Conservation (phyloP, 1,140 invertebrate species). For the Mamestra configurata region DNA sequence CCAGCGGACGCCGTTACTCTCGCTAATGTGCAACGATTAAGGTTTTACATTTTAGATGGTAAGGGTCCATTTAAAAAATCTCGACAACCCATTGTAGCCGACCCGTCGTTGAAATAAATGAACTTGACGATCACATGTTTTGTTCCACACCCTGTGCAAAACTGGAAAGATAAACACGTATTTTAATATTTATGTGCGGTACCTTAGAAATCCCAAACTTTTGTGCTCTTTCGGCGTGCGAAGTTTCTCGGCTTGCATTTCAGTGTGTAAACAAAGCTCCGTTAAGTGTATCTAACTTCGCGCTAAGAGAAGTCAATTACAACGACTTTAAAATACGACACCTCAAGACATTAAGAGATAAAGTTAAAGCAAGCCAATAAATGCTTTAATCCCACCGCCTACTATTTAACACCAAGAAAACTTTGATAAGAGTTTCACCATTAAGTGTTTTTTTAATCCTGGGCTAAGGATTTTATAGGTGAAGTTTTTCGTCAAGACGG, state of each 20-base stretch:
- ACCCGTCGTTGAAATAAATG: slow-evolving; percentile 42
- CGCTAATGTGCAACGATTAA: slow-evolving; percentile 74
- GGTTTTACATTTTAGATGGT: slow-evolving; percentile 66
- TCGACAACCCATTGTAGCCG: slow-evolving; percentile 22
- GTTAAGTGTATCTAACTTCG: slow-evolving; percentile 45
- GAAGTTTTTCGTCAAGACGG: slow-evolving; percentile 48
- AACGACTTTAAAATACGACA: slow-evolving; percentile 55
- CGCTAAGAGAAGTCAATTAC: slow-evolving; percentile 51
- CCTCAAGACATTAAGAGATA: slow-evolving; percentile 54
- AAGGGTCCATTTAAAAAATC: slow-evolving; percentile 50
- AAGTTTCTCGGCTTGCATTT: slow-evolving; percentile 32
- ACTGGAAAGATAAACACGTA: slow-evolving; percentile 17
- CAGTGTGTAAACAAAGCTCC: slow-evolving; percentile 40
- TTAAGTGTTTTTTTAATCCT: slow-evolving; percentile 50
- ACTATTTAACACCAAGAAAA: slow-evolving; percentile 53
- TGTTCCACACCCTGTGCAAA: not conserved
- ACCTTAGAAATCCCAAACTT: slow-evolving; percentile 11
- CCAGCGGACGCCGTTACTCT: slow-evolving; percentile 67
- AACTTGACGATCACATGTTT: slow-evolving; percentile 11
- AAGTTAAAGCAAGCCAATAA: slow-evolving; percentile 56
- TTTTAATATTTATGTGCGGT: slow-evolving; percentile 12
- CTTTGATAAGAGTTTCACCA: slow-evolving; percentile 49
- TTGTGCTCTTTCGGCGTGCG: not conserved
- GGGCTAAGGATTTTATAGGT: slow-evolving; percentile 49
- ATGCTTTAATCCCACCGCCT: slow-evolving; percentile 49